These are phyloP conservation scores for Callopanchax toddi DNA, from an alignment of 2,113 vertebrate genomes.

Conservation along the genomic window DNA sequence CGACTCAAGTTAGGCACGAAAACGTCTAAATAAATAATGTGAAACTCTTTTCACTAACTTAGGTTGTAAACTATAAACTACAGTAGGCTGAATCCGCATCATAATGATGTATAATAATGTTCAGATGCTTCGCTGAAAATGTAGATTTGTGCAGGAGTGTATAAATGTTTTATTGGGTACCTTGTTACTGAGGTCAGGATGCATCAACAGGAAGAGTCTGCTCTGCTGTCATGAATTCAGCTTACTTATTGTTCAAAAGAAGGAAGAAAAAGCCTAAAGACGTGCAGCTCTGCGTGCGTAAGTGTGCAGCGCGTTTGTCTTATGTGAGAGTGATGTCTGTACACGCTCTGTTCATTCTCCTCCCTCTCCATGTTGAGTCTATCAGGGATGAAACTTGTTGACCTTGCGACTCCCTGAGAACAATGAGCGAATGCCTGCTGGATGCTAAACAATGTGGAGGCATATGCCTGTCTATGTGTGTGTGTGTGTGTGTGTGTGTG, in stretches of 20 bases:
- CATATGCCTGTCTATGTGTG: slow-evolving; percentile 17
- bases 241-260: slow-evolving; percentile 14
- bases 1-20: neutral
- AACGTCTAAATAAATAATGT: slow-evolving; percentile 1
- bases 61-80: neutral
- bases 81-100: neutral
- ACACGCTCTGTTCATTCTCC: slow-evolving; percentile 32
- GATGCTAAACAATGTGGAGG: slow-evolving; percentile 64
- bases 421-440: slow-evolving; percentile 55
- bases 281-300: neutral
- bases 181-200: slow-evolving; percentile 40
- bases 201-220: slow-evolving; percentile 27
- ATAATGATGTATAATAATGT: slow-evolving; percentile 10
- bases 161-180: slow-evolving; percentile 46
- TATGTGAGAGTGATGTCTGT: neutral
- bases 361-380: slow-evolving; percentile 47
- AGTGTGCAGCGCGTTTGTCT: neutral
- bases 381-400: slow-evolving; percentile 63
- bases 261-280: neutral
- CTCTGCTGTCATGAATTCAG: slow-evolving; percentile 25
- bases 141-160: neutral
- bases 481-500: neutral
- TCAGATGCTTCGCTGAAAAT: neutral
- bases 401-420: slow-evolving; percentile 62
- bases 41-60: neutral